phyloP scores from a whole-genome alignment of 2,888 invertebrate species.

The Corbicula japonica region DNA sequence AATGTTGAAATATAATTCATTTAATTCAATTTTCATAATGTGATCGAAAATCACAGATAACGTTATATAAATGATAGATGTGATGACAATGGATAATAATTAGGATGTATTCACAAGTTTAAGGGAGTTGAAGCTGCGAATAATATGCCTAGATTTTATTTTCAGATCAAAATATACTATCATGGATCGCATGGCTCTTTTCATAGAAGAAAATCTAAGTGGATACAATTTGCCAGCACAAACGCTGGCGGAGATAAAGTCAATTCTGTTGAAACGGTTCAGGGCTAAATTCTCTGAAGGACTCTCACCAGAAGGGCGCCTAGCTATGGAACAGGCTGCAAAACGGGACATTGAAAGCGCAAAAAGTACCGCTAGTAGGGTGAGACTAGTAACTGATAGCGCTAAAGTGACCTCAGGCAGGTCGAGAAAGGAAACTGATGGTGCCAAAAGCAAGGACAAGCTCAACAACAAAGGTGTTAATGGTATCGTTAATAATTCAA shows the following conservation, averaged over 20 bases:
- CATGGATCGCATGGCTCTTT: slow-evolving; percentile 17
- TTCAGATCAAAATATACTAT: neutral
- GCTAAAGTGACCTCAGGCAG: no score
- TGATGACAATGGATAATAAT: neutral
- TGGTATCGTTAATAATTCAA: no score
- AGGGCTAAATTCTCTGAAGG: slow-evolving; percentile 59
- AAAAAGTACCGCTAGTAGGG: neutral
- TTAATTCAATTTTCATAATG: no score
- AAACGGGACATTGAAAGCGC: slow-evolving; percentile 28
- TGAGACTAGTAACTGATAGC: neutral
- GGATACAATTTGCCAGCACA: slow-evolving; percentile 59
- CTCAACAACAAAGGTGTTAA: no score
- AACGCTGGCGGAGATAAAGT: slow-evolving; percentile 55
- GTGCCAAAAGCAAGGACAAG: no score
- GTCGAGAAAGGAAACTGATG: no score
- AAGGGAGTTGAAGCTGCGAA: neutral
- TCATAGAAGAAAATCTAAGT: slow-evolving; percentile 20
- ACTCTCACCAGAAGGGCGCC: slow-evolving; percentile 67
- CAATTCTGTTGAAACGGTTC: slow-evolving; percentile 41
- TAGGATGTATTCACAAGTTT: neutral
- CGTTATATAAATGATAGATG: neutral
- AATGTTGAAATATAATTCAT: neutral
- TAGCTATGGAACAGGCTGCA: slow-evolving; percentile 67
- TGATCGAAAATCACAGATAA: no score
- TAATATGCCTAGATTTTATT: neutral